phyloP scores from a whole-genome alignment of 2,113 vertebrate species.

The Bettongia penicillata region DNA sequence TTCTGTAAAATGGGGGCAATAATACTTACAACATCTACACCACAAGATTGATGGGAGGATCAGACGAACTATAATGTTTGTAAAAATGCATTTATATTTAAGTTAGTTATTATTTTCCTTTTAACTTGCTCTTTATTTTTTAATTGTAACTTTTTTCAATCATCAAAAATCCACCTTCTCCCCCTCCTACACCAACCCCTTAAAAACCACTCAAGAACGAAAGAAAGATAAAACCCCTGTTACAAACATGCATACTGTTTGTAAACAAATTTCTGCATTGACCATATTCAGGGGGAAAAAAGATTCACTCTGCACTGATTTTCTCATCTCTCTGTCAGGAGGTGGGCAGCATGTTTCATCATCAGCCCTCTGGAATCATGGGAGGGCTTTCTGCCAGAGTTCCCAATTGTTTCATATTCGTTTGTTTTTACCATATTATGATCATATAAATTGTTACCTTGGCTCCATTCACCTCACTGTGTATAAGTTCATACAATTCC shows the following conservation, averaged over 20 bases:
- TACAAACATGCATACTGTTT: neutral
- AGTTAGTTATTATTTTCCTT: neutral
- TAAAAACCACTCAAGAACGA: neutral
- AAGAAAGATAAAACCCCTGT: neutral
- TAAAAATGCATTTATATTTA: neutral
- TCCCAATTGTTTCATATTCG: neutral
- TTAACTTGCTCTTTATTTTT: neutral
- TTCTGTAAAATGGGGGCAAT: neutral
- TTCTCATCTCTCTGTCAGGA: neutral
- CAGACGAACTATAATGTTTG: neutral
- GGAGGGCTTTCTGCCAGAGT: neutral
- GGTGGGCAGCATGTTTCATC: neutral
- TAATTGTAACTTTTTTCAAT: neutral
- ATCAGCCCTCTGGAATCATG: neutral
- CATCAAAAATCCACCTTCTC: neutral
- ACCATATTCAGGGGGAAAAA: neutral
- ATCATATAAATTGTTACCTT: neutral
- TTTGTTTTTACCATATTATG: neutral
- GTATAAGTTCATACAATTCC: neutral
- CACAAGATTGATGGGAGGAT: neutral
- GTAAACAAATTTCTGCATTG: neutral
- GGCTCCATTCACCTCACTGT: neutral
- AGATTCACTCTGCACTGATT: neutral
- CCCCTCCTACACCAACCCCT: neutral
- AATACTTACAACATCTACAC: neutral